phyloP scores from a whole-genome alignment of 2,113 vertebrate species.

The Malurus cyaneus region DNA sequence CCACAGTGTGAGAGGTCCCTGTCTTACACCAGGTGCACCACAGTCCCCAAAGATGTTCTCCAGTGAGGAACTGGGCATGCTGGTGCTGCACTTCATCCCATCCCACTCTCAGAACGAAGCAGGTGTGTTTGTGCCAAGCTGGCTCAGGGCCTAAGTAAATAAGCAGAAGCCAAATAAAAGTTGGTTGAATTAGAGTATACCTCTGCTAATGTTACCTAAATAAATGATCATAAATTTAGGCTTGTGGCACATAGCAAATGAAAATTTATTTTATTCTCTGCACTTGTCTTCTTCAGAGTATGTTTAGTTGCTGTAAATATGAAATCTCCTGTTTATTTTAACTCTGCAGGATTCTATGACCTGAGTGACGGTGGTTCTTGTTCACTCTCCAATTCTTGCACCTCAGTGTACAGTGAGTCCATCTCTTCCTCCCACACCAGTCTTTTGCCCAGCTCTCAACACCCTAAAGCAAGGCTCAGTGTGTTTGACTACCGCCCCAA shows the following conservation, averaged over 20 bases:
- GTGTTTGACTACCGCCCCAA: constrained; percentile 75
- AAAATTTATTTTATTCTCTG: neutral
- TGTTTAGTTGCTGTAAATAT: neutral
- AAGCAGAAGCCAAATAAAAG: neutral
- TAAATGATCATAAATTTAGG: neutral
- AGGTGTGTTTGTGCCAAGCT: neutral
- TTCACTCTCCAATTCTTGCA: constrained; percentile 91
- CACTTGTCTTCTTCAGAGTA: neutral
- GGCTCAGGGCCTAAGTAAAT: neutral
- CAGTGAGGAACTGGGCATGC: neutral
- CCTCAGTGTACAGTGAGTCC: constrained; percentile 90
- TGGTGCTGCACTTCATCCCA: neutral
- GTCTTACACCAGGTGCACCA: neutral
- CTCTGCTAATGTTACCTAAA: neutral
- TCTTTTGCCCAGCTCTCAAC: constrained; percentile 67
- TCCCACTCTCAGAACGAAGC: neutral
- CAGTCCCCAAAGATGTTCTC: neutral
- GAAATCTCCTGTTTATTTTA: constrained; percentile 2
- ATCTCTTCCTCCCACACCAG: constrained; percentile 81
- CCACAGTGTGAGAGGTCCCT: neutral
- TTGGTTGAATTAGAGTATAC: neutral
- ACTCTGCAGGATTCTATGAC: constrained; percentile 88
- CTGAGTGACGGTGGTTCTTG: constrained; percentile 90
- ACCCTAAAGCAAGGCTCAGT: constrained; percentile 22
- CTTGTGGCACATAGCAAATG: neutral